phyloP scores from a whole-genome alignment of 2,797 vertebrate species.

The Rhinoraja longicauda region DNA sequence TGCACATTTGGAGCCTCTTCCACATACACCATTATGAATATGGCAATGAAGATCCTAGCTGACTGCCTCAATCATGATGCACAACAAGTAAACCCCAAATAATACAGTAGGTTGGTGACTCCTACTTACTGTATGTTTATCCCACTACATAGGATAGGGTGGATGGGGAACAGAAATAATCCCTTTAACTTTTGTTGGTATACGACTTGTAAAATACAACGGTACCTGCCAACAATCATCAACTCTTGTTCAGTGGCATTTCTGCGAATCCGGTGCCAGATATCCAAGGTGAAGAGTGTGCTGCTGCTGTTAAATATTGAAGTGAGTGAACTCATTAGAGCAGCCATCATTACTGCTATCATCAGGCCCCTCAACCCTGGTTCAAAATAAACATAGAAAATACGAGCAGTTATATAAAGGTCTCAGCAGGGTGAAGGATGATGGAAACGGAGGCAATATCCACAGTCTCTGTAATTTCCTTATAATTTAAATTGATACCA shows the following conservation, averaged over 20 bases:
- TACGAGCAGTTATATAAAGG: neutral
- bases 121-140: neutral
- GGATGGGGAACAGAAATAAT: neutral
- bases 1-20: neutral
- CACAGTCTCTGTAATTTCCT: neutral
- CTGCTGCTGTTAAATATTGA: slow-evolving; percentile 95
- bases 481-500: neutral
- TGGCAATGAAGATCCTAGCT: neutral
- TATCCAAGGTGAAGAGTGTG: slow-evolving; percentile 83
- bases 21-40: neutral
- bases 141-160: neutral
- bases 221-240: slow-evolving; percentile 84
- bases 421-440: neutral
- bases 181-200: neutral
- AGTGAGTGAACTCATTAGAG: slow-evolving; percentile 92
- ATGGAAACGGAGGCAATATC: neutral
- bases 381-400: slow-evolving; percentile 40
- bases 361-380: slow-evolving; percentile 87
- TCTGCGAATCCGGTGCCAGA: slow-evolving; percentile 70
- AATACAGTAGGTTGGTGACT: neutral
- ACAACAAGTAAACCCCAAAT: neutral
- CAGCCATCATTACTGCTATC: slow-evolving; percentile 88
- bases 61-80: neutral
- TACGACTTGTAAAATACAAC: neutral
- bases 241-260: slow-evolving; percentile 76